Evolutionary conservation across 1,140 invertebrate species (phyloP), one percentile per base, ranked within the genome.

Genomic region (Coenobita brevimanus): DNA sequence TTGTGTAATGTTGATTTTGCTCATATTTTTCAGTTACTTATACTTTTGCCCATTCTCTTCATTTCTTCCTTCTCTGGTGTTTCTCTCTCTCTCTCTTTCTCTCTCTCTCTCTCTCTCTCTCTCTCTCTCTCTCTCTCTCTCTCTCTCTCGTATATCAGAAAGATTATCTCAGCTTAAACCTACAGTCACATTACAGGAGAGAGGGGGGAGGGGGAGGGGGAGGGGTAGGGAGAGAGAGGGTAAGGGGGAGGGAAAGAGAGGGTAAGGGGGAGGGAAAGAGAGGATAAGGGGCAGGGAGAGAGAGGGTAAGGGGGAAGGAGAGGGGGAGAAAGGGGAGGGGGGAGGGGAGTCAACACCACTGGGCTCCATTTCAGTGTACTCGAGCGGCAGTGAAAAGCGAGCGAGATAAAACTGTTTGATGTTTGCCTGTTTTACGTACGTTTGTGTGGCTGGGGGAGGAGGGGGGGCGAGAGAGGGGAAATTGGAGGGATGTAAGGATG

Each of bases 341-440:
- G 15, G 76, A 46, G 17, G 8, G 8, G 38, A 15, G 50, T 2
- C 6, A 6, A 10, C 3, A 2, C 30, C 50, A 38, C 38, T 3
- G 10, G 8, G 54, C 46, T 79, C 38, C 46, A 57, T 79, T 79
- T 57, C 76, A 79, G 50, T 79, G 76, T 30, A 15, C 57, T 30
- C 24, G 17, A 57, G 50, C n/a, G 8, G 15, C 33, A 1, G 13
- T 73, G 69, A 73, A 73, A 38, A 73, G 15, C 69, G 21, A 3
- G 13, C 36, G 3, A 73, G 69, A 73, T 73, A 73, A 73, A 73
- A 73, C 69, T 73, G 69, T 73, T 73, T 73, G 27, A 73, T 41
- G 36, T 41, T 36, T 73, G 36, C 69, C 41, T 41, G 41, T 73
- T 73, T 73, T 38, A 41, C 38, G 15, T 73, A 6, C 3, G 38